Evolutionary conservation across 92 coral and sea anemone genomes (phyloP).

Genomic region (Parazoanthus swiftii): DNA sequence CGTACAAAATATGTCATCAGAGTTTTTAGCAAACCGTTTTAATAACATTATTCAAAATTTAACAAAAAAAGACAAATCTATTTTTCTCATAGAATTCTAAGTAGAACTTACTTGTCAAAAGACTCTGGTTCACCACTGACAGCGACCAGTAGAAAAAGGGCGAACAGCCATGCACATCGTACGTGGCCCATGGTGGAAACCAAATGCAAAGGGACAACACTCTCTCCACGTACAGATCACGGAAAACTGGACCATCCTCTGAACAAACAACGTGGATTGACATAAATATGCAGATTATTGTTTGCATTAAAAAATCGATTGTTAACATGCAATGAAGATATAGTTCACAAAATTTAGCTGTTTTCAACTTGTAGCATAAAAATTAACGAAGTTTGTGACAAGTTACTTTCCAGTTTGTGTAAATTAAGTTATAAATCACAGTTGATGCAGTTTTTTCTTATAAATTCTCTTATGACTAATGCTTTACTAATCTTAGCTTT

Average conservation of each 20-base stretch:
- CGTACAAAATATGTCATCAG: too few relatives aligned
- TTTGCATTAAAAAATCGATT: not conserved
- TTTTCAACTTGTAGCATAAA: not conserved
- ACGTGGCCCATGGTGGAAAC: constrained; percentile 11
- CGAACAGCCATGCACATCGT: not conserved
- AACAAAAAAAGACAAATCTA: too few relatives aligned
- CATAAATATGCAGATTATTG: not conserved
- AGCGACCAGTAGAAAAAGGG: constrained; percentile 1
- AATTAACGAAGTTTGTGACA: not conserved
- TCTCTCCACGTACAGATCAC: not conserved
- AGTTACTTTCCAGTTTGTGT: too few relatives aligned
- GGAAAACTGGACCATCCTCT: not conserved
- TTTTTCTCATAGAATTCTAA: too few relatives aligned
- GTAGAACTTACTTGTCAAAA: constrained; percentile 6
- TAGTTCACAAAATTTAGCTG: not conserved
- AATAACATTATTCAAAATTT: too few relatives aligned
- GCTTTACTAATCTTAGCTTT: not conserved
- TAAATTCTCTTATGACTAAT: too few relatives aligned
- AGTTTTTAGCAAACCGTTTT: too few relatives aligned
- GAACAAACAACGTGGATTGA: not conserved
- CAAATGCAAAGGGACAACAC: not conserved
- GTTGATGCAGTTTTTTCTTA: not conserved
- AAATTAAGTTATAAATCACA: too few relatives aligned
- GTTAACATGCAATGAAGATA: not conserved
- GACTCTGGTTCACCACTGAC: constrained; percentile 32